Evolutionary conservation across 2,888 invertebrate genomes (phyloP).

Genomic region (Microdon myrmicae): DNA sequence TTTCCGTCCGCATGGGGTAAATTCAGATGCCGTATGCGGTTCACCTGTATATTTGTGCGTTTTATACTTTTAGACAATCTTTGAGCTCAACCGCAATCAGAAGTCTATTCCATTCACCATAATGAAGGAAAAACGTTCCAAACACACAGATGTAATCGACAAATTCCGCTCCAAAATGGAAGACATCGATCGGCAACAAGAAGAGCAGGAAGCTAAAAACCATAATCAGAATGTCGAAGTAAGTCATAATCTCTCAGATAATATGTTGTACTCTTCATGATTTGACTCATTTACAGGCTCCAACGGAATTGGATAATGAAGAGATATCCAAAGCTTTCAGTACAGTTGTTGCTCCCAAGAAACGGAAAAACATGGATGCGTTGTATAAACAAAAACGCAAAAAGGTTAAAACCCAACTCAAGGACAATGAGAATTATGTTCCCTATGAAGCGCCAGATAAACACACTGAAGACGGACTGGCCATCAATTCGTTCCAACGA

Average conservation of each 20-base stretch:
- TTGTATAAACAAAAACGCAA: constrained; percentile 71
- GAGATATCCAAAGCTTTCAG: constrained; percentile 71
- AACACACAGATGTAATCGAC: constrained; percentile 72
- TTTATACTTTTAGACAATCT: constrained; percentile 83
- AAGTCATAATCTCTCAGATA: not conserved
- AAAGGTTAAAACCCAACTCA: constrained; percentile 66
- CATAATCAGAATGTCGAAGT: constrained; percentile 28
- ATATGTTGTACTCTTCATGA: not conserved
- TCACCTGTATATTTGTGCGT: constrained; percentile 47
- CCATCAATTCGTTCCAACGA: constrained; percentile 82
- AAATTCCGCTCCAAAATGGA: constrained; percentile 65
- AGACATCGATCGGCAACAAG: constrained; percentile 60
- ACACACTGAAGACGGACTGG: constrained; percentile 77
- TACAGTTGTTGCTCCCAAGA: constrained; percentile 69
- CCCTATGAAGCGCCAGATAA: constrained; percentile 86
- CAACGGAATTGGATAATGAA: constrained; percentile 68
- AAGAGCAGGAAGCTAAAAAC: constrained; percentile 52
- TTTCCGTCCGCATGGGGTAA: constrained; percentile 63
- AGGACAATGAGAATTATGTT: constrained; percentile 86
- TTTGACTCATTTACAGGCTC: constrained; percentile 18
- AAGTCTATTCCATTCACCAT: constrained; percentile 81
- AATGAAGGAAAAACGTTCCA: constrained; percentile 88
- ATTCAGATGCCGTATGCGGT: constrained; percentile 21
- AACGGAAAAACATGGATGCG: constrained; percentile 69
- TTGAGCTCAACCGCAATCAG: constrained; percentile 87